Percentiles rank a stretch among this genome's conserved stretches.
Conservation (phyloP, 2,797 vertebrate species). For the Lepus oiostolus region DNA sequence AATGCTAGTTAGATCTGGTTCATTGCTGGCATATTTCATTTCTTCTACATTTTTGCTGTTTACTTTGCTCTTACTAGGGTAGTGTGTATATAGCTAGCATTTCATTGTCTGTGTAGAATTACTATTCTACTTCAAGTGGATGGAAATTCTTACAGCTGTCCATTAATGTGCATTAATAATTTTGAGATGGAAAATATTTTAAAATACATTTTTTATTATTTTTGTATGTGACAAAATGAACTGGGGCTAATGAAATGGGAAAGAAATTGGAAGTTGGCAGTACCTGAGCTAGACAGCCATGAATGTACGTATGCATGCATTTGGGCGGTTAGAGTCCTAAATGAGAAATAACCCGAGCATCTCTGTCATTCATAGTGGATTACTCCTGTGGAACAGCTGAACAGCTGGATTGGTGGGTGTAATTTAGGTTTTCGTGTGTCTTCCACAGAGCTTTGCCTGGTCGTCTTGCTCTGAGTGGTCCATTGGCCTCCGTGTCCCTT, state of each 20-base stretch:
- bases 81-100: neutral
- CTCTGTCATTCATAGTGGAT: neutral
- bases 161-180: neutral
- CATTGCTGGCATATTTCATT: neutral
- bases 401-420: conserved; percentile 63
- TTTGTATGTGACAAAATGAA: conserved; percentile 4
- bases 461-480: conserved; percentile 99
- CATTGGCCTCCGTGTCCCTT: conserved; percentile 96
- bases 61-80: neutral
- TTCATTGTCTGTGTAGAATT: neutral
- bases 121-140: neutral
- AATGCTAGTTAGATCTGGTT: neutral
- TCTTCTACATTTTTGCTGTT: neutral
- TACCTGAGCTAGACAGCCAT: neutral
- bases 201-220: neutral
- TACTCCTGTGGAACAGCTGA: neutral
- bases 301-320: neutral
- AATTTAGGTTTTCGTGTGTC: conserved; percentile 52
- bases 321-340: neutral
- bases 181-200: conserved; percentile 26
- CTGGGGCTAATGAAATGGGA: neutral
- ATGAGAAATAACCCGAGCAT: neutral
- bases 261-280: neutral
- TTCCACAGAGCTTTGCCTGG: conserved; percentile 96
- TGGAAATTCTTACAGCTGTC: neutral